A percentile compares a stretch with the other conserved stretches of the same genome.
phyloP scores from a whole-genome alignment of 1,140 invertebrate species.

The Druon quercuslanigerum region DNA sequence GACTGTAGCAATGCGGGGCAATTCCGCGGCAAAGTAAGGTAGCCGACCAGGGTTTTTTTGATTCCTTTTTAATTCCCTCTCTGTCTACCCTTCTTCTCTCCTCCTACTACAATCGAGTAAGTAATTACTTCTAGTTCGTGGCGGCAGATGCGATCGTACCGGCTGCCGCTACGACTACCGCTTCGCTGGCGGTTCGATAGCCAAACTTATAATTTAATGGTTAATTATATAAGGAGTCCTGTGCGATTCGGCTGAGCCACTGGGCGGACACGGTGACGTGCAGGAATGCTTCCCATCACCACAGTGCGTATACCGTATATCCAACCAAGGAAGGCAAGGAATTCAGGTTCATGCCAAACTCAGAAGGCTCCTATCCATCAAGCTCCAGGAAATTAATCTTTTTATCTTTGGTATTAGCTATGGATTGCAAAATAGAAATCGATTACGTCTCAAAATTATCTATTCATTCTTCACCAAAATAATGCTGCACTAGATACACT shows the following conservation, averaged over 20 bases:
- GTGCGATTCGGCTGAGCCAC: conserved; percentile 72
- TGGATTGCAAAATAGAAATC: no score
- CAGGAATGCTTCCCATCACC: conserved; percentile 67
- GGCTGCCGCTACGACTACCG: conserved; percentile 56
- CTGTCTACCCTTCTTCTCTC: conserved; percentile 40
- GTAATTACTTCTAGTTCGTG: conserved; percentile 74
- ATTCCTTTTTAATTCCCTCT: conserved; percentile 47
- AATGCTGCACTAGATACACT: no score
- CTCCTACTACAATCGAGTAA: conserved; percentile 45
- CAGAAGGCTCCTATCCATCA: no score
- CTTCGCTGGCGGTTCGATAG: conserved; percentile 68
- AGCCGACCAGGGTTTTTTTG: conserved; percentile 52
- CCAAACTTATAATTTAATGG: conserved; percentile 76
- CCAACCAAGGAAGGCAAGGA: no score
- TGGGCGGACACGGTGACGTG: conserved; percentile 75
- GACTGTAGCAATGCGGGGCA: conserved; percentile 38
- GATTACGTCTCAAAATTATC: no score
- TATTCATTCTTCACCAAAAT: no score
- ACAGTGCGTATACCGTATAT: neutral
- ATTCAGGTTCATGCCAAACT: no score
- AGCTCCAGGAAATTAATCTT: no score
- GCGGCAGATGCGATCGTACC: conserved; percentile 48
- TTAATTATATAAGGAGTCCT: conserved; percentile 75
- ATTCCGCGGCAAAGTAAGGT: conserved; percentile 67
- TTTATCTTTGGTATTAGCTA: no score